These are phyloP conservation scores for Apus apus DNA, from an alignment of 2,113 vertebrate species.

Conservation along the genomic window DNA sequence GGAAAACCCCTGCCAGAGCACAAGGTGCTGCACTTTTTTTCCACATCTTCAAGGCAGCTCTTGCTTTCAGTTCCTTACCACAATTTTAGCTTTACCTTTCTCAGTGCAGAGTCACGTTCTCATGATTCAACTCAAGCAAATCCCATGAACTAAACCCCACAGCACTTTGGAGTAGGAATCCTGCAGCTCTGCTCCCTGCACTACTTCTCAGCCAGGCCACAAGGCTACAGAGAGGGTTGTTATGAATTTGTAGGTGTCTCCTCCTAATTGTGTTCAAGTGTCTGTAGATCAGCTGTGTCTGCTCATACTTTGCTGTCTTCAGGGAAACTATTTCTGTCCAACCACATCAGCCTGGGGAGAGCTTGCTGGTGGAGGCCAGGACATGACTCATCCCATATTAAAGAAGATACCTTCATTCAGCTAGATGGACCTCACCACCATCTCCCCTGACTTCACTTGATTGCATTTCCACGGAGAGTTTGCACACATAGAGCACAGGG, in stretches of 20 bases:
- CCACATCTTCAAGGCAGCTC: neutral
- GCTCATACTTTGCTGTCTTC: neutral
- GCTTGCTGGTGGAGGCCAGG: neutral
- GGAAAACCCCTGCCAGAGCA: neutral
- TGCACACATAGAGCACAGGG: neutral
- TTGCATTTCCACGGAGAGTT: neutral
- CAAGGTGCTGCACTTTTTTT: neutral
- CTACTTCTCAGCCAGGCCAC: neutral
- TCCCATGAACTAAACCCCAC: neutral
- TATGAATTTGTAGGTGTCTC: neutral
- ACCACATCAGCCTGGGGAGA: neutral
- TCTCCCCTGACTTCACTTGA: neutral
- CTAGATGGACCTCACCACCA: no score
- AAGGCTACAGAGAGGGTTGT: no score
- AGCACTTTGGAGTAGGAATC: neutral
- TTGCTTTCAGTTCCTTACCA: neutral
- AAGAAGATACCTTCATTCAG: neutral
- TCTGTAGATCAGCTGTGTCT: neutral
- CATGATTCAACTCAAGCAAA: neutral
- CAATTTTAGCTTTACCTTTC: neutral
- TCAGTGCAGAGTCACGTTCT: neutral
- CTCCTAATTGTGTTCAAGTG: neutral
- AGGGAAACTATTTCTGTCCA: neutral
- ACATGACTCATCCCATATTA: neutral
- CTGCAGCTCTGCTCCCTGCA: neutral